Conservation (phyloP, 2,888 invertebrate genomes). For the Andricus curvator region DNA sequence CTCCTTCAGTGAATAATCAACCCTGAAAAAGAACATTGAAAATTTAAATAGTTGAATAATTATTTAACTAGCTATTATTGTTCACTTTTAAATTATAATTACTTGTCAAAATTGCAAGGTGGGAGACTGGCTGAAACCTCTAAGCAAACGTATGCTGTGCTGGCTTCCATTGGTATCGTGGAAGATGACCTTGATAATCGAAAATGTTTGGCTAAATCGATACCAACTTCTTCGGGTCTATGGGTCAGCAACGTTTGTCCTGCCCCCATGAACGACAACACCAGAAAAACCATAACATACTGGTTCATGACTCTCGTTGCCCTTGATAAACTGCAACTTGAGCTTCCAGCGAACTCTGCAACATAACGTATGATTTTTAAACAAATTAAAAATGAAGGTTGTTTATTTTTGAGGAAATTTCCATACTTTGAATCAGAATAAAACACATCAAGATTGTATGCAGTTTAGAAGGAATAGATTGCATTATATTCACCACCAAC, state of each 20-base stretch:
- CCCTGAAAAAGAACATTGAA: not conserved
- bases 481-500: too few relatives aligned
- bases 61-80: not conserved
- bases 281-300: slow-evolving; percentile 29
- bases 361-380: slow-evolving; percentile 11
- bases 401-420: not conserved
- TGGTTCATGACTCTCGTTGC: slow-evolving; percentile 37
- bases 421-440: too few relatives aligned
- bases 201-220: slow-evolving; percentile 3
- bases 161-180: not conserved
- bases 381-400: too few relatives aligned
- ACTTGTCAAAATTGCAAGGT: slow-evolving; percentile 30
- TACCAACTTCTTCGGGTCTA: slow-evolving; percentile 15
- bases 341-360: slow-evolving; percentile 40
- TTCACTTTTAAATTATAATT: not conserved
- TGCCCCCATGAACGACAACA: slow-evolving; percentile 35
- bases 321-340: slow-evolving; percentile 33
- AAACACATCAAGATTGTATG: too few relatives aligned
- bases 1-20: not conserved
- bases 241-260: slow-evolving; percentile 36
- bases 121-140: slow-evolving; percentile 13
- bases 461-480: too few relatives aligned
- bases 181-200: not conserved
- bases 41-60: not conserved
- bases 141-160: slow-evolving; percentile 14